Percentiles rank a stretch among this genome's conserved stretches.
Conservation (phyloP, 1,140 invertebrate genomes). For the Nebria ingens region DNA sequence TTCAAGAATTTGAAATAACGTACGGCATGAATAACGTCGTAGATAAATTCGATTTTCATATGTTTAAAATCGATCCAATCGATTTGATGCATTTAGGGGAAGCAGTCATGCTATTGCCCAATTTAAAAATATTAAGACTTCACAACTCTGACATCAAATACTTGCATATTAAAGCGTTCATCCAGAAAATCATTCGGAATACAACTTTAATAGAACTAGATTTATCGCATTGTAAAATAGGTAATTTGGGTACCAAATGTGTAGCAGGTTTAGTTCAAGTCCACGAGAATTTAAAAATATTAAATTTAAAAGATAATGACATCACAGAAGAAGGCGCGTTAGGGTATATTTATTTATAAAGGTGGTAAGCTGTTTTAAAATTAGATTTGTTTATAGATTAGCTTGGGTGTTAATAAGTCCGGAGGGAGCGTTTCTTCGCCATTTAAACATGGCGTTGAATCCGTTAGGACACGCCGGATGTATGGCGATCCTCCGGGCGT, state of each 20-base stretch:
- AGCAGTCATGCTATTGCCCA: conserved; percentile 24
- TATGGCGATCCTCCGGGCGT: conserved; percentile 27
- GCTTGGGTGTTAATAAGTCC: not conserved
- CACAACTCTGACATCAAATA: conserved; percentile 26
- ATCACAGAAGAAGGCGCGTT: conserved; percentile 24
- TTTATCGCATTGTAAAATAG: conserved; percentile 30
- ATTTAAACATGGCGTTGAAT: conserved; percentile 31
- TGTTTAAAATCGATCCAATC: conserved; percentile 26
- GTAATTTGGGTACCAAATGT: conserved; percentile 29
- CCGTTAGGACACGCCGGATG: conserved; percentile 29
- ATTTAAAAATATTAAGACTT: conserved; percentile 25
- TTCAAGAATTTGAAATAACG: conserved; percentile 25
- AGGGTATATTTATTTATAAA: not conserved
- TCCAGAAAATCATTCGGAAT: conserved; percentile 26
- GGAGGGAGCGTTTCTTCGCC: conserved; percentile 16
- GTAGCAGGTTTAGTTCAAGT: conserved; percentile 26
- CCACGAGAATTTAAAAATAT: conserved; percentile 22
- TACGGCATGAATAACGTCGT: conserved; percentile 26
- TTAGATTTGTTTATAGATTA: conserved; percentile 3
- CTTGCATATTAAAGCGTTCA: conserved; percentile 25
- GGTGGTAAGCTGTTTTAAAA: not conserved
- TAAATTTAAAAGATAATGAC: conserved; percentile 29
- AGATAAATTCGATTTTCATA: conserved; percentile 25
- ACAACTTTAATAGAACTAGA: conserved; percentile 26
- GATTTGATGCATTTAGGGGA: conserved; percentile 26